These are phyloP conservation scores for Triops cancriformis DNA, from an alignment of 1,140 invertebrate genomes.

Conservation along the genomic window DNA sequence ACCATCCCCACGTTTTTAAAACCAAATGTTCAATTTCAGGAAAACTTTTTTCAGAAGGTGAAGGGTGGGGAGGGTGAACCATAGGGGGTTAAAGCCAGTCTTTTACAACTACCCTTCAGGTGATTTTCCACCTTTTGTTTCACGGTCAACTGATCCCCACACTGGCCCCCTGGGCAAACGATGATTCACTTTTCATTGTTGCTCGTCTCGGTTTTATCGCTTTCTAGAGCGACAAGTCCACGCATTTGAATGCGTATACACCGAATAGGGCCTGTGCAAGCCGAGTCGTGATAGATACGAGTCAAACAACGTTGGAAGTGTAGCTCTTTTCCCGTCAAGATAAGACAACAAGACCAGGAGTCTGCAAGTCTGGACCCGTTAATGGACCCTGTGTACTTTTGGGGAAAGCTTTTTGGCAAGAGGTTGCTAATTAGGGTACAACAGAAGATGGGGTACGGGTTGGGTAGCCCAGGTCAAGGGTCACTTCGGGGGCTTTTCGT, in stretches of 20 bases:
- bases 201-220: neutral
- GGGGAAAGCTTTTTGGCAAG: neutral
- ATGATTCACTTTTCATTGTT: neutral
- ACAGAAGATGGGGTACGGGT: neutral
- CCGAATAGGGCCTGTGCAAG: no score
- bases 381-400: neutral
- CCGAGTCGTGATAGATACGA: no score
- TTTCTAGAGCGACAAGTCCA: no score
- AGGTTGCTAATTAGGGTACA: neutral
- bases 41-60: neutral
- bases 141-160: neutral
- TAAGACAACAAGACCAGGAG: neutral
- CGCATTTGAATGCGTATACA: no score
- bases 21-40: neutral
- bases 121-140: neutral
- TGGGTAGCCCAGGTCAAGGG: neutral
- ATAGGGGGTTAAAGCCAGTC: neutral
- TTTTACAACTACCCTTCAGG: neutral
- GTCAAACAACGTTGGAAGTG: no score
- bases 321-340: no score
- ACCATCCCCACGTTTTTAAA: neutral
- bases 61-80: neutral
- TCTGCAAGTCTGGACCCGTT: neutral
- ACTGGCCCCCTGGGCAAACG: neutral
- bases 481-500: neutral